Evolutionary conservation across 2,888 invertebrate genomes (phyloP).

Genomic region (Conops quadrifasciatus): DNA sequence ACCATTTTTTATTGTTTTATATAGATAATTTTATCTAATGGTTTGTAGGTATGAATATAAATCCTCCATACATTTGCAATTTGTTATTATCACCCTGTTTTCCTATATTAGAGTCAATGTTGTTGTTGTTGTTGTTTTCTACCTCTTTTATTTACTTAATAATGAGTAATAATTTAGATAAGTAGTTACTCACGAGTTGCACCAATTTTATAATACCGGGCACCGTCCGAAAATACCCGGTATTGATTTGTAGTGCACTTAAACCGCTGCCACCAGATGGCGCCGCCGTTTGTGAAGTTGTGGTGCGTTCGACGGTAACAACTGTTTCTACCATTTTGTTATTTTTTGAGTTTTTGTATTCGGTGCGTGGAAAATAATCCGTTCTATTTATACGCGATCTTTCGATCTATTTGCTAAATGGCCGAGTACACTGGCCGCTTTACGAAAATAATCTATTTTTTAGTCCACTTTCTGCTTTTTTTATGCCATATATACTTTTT

Average conservation of each 20-base stretch:
- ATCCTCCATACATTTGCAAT: too few species aligned
- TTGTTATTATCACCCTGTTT: too few species aligned
- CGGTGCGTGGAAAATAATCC: neutral
- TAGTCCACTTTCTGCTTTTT: neutral
- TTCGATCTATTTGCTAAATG: too few species aligned
- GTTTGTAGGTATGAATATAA: too few species aligned
- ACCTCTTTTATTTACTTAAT: neutral
- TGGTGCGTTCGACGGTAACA: constrained; percentile 78
- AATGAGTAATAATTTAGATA: neutral
- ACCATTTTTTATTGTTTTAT: too few species aligned
- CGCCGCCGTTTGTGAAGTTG: constrained; percentile 56
- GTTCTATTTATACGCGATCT: constrained; percentile 4
- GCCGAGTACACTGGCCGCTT: too few species aligned
- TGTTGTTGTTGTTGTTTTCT: neutral
- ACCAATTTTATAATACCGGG: constrained; percentile 84
- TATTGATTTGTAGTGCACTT: constrained; percentile 78
- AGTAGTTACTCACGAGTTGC: constrained; percentile 75
- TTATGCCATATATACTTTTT: neutral
- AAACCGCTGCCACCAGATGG: constrained; percentile 65
- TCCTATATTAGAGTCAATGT: too few species aligned
- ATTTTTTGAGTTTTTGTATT: constrained; percentile 26
- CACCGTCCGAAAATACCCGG: constrained; percentile 81
- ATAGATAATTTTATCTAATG: too few species aligned
- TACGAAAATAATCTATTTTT: too few species aligned
- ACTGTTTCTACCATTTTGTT: constrained; percentile 85